Conservation (phyloP, 2,113 vertebrate species). For the Ictalurus punctatus region DNA sequence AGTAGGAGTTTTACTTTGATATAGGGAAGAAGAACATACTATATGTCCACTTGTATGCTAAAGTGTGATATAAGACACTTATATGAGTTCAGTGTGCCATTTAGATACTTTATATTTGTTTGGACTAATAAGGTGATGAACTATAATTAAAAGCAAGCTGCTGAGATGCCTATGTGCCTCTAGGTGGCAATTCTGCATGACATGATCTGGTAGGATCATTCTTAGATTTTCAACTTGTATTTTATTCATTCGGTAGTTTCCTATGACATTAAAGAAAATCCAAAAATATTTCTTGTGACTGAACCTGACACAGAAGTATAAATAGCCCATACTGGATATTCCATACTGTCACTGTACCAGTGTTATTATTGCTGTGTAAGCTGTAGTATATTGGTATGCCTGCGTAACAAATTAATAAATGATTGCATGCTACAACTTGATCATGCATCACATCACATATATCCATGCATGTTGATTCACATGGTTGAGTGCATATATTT, state of each 20-base stretch:
- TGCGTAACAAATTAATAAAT: neutral
- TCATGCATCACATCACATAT: neutral
- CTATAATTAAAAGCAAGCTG: neutral
- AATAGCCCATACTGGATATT: neutral
- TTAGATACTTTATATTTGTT: neutral
- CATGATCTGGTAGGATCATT: neutral
- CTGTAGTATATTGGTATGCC: neutral
- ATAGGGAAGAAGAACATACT: neutral
- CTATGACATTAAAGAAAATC: neutral
- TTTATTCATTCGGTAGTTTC: neutral
- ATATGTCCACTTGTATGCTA: neutral
- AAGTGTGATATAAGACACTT: neutral
- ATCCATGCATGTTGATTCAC: neutral
- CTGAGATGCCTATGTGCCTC: neutral
- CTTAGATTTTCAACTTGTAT: neutral
- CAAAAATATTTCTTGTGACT: neutral
- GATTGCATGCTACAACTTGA: neutral
- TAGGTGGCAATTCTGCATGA: slow-evolving; percentile 10
- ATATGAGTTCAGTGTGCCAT: neutral
- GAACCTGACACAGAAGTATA: neutral
- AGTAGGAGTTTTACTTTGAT: neutral
- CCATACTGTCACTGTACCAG: neutral
- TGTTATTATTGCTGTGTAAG: neutral
- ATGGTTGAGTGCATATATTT: neutral
- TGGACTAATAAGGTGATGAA: neutral